phyloP scores from a whole-genome alignment of 2,888 invertebrate species.

The Conchocele bisecta region DNA sequence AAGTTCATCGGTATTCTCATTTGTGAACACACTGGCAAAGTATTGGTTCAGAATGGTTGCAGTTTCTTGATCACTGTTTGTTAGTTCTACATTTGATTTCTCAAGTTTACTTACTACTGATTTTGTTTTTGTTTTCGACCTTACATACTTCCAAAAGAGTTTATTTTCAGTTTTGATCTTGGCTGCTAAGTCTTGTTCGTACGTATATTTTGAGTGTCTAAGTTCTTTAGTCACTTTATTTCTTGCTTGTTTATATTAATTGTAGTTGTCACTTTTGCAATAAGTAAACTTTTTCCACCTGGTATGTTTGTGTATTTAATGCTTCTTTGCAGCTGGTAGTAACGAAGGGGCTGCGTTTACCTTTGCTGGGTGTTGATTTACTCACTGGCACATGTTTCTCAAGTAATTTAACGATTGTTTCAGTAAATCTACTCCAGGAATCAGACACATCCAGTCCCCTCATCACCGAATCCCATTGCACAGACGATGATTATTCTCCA shows the following conservation, averaged over 20 bases:
- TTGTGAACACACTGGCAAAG: background rate
- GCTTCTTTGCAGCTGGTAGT: background rate
- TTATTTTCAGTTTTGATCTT: background rate
- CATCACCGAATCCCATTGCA: background rate
- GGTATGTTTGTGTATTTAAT: background rate
- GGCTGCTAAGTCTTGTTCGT: background rate
- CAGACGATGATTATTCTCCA: background rate
- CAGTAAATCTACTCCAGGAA: background rate
- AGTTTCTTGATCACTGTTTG: background rate
- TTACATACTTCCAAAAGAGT: conserved; percentile 5
- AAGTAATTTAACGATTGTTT: background rate
- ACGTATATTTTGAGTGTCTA: background rate
- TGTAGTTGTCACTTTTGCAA: background rate
- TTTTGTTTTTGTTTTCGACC: background rate
- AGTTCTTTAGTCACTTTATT: background rate
- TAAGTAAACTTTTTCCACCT: background rate
- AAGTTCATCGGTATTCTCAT: background rate
- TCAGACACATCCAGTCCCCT: background rate
- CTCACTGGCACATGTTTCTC: conserved; percentile 1
- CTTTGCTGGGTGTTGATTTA: background rate
- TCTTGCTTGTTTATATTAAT: background rate
- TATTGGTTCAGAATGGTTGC: background rate
- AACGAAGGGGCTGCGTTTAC: background rate
- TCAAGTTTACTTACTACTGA: background rate
- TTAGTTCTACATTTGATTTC: background rate